Evolutionary conservation across 2,888 invertebrate genomes (phyloP), one percentile per base, ranked within the genome.

Genomic region (Acanthacorydalis orientalis): DNA sequence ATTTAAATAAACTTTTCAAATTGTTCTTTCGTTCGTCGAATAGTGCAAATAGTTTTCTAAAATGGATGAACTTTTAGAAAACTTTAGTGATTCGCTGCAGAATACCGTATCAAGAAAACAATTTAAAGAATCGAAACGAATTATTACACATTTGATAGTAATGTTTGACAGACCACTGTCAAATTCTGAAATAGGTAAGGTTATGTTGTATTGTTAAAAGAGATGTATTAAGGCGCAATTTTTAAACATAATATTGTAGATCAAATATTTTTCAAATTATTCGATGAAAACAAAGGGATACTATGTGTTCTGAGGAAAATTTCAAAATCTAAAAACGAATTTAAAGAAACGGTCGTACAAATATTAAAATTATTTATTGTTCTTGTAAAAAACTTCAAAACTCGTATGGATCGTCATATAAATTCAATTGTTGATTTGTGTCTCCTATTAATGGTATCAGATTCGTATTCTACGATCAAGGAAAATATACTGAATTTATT

Each of bases 161-260:
- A n/a, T 45, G 16, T 45, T 45, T 37, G 16, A 37, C 7, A 35
- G 35, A 23, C 16, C 33, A n/a, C 16, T 45, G 14, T 37, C 45
- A 35, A 11, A 33, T 14, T 14, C 37, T 33, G 45, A 45, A 31
- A 37, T 45, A 12, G 45, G 45, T 45, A 45, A 34, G 35, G 12
- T 10, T 15, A 23, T 10, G 15, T 42, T 16, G 9, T 16, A 31
- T 23, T 43, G 4, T 23, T 23, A 11, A 9, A 12, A 16, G 23
- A 11, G 11, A 1, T 23, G 31, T 43, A n/a, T 23, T 23, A 31
- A 15, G 31, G 4, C 7, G 11, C 11, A 43, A 11, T 43, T 15
- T 4, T 12, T n/a, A 39, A n/a, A 39, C 16, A 15, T 9, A 3
- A n/a, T n/a, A n/a, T 43, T 43, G 10, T 31, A 43, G 43, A 43